Evolutionary conservation across 2,888 invertebrate genomes (phyloP).

Genomic region (Eledona agricola): DNA sequence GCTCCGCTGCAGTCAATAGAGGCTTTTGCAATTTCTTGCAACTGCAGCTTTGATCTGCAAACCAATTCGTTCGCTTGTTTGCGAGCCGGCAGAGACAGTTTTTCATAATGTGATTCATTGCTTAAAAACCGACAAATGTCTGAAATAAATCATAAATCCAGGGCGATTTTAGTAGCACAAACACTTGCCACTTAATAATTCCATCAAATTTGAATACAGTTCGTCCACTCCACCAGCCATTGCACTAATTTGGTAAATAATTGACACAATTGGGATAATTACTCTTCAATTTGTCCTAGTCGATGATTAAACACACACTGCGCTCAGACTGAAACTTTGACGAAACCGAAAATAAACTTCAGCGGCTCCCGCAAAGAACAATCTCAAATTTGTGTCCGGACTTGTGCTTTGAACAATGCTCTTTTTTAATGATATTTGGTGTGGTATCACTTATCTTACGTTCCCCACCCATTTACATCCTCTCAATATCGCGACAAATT

Average conservation of each 20-base stretch:
- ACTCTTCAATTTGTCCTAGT: slow-evolving; percentile 22
- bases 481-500: too few species aligned
- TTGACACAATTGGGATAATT: slow-evolving; percentile 29
- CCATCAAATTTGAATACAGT: slow-evolving; percentile 24
- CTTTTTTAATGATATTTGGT: background rate
- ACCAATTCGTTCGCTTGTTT: slow-evolving; percentile 44
- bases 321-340: background rate
- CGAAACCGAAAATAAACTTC: slow-evolving; percentile 8
- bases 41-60: slow-evolving; percentile 44
- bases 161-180: background rate
- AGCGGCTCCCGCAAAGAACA: slow-evolving; percentile 25
- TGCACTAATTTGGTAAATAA: slow-evolving; percentile 17
- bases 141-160: slow-evolving; percentile 31
- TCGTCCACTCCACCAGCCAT: slow-evolving; percentile 26
- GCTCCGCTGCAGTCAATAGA: slow-evolving; percentile 27
- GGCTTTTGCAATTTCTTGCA: slow-evolving; percentile 45
- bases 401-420: background rate
- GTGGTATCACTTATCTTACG: too few species aligned
- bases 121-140: slow-evolving; percentile 48
- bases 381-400: background rate
- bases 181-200: slow-evolving; percentile 27
- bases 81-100: slow-evolving; percentile 41
- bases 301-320: slow-evolving; percentile 1
- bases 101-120: slow-evolving; percentile 39
- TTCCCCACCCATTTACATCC: too few species aligned